phyloP scores from a whole-genome alignment of 2,888 invertebrate genomes.

The Linnaemya tessellans region DNA sequence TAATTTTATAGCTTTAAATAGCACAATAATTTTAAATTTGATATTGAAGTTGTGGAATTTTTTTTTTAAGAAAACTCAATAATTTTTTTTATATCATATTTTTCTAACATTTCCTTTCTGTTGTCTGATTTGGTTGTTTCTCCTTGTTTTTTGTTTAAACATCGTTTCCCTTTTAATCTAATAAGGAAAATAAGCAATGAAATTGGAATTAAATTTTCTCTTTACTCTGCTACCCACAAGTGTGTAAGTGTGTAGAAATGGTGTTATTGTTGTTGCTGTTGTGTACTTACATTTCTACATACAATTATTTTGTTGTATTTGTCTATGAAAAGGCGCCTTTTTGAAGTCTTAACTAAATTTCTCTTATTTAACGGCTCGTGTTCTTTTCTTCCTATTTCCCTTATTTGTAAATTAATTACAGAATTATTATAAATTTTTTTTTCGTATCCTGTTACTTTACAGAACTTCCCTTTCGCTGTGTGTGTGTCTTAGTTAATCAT shows the following conservation, averaged over 20 bases:
- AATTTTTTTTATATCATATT: background rate
- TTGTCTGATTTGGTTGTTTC: background rate
- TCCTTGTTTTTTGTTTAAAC: background rate
- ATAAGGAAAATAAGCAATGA: background rate
- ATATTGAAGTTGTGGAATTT: slow-evolving; percentile 51
- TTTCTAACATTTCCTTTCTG: background rate
- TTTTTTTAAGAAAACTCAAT: background rate
- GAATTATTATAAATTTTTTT: too few species aligned
- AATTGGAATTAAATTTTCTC: slow-evolving; percentile 22
- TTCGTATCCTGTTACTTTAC: too few species aligned
- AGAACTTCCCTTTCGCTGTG: too few species aligned
- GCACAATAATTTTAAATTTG: slow-evolving; percentile 15
- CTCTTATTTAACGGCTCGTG: slow-evolving; percentile 23
- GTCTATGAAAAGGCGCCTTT: slow-evolving; percentile 65
- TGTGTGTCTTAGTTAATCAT: too few species aligned
- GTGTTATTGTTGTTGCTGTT: slow-evolving; percentile 5
- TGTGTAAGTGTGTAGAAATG: background rate
- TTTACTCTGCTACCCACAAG: slow-evolving; percentile 29
- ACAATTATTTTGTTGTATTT: background rate
- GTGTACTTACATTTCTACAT: background rate
- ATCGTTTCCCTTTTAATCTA: slow-evolving; percentile 3
- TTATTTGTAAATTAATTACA: too few species aligned
- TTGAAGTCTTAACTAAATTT: slow-evolving; percentile 34
- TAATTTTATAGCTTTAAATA: slow-evolving; percentile 2
- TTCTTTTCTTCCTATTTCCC: background rate